Evolutionary conservation across 2,888 invertebrate genomes (phyloP).

Genomic region (Drosophila monieri): DNA sequence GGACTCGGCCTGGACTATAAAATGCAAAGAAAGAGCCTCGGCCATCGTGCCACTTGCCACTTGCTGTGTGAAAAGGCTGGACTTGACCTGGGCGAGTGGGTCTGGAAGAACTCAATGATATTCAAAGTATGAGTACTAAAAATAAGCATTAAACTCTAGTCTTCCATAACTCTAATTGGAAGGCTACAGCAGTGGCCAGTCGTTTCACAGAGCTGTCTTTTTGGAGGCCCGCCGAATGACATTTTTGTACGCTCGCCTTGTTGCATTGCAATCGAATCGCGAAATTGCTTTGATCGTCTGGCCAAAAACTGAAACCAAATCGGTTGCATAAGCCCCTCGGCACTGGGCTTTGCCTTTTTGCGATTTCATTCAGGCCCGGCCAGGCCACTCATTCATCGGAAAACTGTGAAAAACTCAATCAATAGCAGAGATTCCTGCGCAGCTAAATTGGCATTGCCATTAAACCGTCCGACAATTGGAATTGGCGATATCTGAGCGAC

Average conservation of each 20-base stretch:
- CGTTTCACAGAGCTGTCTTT: background rate
- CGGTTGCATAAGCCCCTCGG: slow-evolving; percentile 48
- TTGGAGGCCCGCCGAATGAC: slow-evolving; percentile 60
- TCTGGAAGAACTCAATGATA: background rate
- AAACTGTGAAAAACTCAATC: slow-evolving; percentile 73
- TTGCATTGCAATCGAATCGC: slow-evolving; percentile 75
- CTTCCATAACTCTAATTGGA: background rate
- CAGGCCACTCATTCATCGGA: slow-evolving; percentile 52
- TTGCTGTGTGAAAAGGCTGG: slow-evolving; percentile 48
- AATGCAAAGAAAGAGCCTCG: slow-evolving; percentile 66
- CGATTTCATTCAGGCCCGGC: slow-evolving; percentile 41
- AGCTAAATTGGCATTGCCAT: slow-evolving; percentile 70
- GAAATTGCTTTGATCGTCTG: slow-evolving; percentile 57
- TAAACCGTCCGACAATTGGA: slow-evolving; percentile 30
- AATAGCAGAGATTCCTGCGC: slow-evolving; percentile 69
- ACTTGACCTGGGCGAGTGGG: slow-evolving; percentile 18
- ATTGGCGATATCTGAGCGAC: slow-evolving; percentile 49
- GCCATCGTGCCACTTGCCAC: slow-evolving; percentile 36
- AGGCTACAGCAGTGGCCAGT: background rate
- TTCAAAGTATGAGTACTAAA: slow-evolving; percentile 4
- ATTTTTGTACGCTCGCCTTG: slow-evolving; percentile 63
- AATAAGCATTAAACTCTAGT: too few species aligned
- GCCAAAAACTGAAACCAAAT: slow-evolving; percentile 38
- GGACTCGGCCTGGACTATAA: slow-evolving; percentile 52
- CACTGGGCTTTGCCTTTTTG: slow-evolving; percentile 39